These are phyloP conservation scores for Bellardia bayeri DNA, from an alignment of 2,888 invertebrate genomes.

Conservation along the genomic window DNA sequence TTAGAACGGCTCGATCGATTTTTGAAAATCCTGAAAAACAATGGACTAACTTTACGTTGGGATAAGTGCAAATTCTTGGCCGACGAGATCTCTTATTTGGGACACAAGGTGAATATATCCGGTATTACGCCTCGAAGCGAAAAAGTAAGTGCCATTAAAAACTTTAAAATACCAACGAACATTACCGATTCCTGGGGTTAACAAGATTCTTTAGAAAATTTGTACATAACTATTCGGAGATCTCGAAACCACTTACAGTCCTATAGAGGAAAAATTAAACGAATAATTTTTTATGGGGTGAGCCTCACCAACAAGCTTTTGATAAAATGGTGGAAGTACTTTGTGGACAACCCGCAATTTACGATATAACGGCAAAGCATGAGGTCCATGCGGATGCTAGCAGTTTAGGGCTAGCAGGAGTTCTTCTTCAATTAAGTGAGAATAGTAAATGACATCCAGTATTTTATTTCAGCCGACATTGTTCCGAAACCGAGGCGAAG, in stretches of 20 bases:
- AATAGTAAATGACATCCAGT: not conserved
- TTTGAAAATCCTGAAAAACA: not conserved
- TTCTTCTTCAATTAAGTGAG: not conserved
- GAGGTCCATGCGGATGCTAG: constrained; percentile 21
- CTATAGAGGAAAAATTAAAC: constrained; percentile 36
- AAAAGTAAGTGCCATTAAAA: constrained; percentile 64
- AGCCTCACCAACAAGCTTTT: constrained; percentile 45
- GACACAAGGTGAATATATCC: constrained; percentile 56
- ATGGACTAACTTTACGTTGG: constrained; percentile 57
- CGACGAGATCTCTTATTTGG: constrained; percentile 53
- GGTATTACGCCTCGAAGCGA: constrained; percentile 66
- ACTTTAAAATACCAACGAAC: constrained; percentile 65
- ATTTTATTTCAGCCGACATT: constrained; percentile 11
- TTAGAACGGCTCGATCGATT: not conserved
- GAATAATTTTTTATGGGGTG: constrained; percentile 41
- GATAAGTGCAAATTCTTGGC: constrained; percentile 71
- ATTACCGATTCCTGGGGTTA: constrained; percentile 65
- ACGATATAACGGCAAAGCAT: constrained; percentile 51
- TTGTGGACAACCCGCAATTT: constrained; percentile 47
- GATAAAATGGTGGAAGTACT: constrained; percentile 40
- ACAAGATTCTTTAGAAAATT: constrained; percentile 71
- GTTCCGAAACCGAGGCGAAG: not conserved
- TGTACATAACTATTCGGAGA: constrained; percentile 62
- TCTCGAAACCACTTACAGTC: constrained; percentile 72
- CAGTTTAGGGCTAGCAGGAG: not conserved